Base-by-base conservation (phyloP, 2,888 invertebrate genomes). In the Melanargia galathea region DNA sequence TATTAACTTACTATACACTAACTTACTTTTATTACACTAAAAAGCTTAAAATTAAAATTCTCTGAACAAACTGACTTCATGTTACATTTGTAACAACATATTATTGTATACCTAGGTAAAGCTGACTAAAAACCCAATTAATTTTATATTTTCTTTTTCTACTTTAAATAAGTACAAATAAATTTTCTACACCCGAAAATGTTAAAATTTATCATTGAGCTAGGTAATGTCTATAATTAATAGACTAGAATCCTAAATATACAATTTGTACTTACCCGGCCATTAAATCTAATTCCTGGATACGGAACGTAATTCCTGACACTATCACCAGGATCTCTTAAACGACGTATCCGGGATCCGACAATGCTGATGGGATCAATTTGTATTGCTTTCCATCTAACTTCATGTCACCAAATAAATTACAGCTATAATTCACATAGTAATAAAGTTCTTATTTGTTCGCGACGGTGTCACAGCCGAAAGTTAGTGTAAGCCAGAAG, bases 361-460 rank as follows among this genome's bases (percentile, higher is more conserved):
- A 69, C 68, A 62, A 67, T 67, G 65, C 68, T 73, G 76, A 76
- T 75, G 76, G 71, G 74, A 75, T 77, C 76, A 86, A 88, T 89
- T 86, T 88, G 87, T 88, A 85, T 80, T 75, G 85, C 82, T 83
- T 78, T 78, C 80, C 77, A 75, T 75, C 78, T 71, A 73, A 75
- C 63, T 70, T 70, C 55, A 70, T 62, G 64, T 62, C 43, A 71
- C 70, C 73, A 70, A 70, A 73, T 75, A 70, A 85, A 78, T 80
- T 70, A 72, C 78, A 67, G 82, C 83, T 80, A 78, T 86, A 56
- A 82, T 73, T 65, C 49, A 64, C 52, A 64, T 59, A 62, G 18
- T 67, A 64, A 75, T 81, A 83, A 73, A 77, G 82, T 70, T 80
- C 83, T 78, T 51, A 68, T 69, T 75, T 72, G 72, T 73, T 72